phyloP scores from a whole-genome alignment of 1,140 invertebrate species.

The Drosophila gunungcola region DNA sequence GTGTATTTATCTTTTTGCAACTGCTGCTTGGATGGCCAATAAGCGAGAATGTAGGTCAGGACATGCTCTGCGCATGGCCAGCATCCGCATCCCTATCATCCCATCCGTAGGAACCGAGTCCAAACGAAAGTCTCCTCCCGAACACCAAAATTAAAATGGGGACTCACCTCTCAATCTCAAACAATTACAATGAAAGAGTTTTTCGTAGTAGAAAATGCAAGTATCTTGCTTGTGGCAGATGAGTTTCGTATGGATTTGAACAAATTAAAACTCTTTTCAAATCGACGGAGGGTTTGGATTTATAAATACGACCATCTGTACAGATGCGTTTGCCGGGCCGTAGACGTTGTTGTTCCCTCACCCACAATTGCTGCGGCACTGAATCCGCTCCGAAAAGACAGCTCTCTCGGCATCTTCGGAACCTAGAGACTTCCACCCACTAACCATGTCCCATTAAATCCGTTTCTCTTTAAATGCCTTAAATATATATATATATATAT shows the following conservation, averaged over 20 bases:
- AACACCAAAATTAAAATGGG: slow-evolving; percentile 9
- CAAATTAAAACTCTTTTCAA: neutral
- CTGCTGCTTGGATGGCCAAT: slow-evolving; percentile 69
- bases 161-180: slow-evolving; percentile 9
- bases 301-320: neutral
- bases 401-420: slow-evolving; percentile 8
- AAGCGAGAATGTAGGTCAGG: slow-evolving; percentile 77
- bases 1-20: slow-evolving; percentile 61
- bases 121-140: neutral
- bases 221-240: neutral
- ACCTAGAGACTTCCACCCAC: slow-evolving; percentile 3
- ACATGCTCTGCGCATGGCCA: slow-evolving; percentile 71
- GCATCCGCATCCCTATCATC: slow-evolving; percentile 25
- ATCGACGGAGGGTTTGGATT: neutral
- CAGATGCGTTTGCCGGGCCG: slow-evolving; percentile 20
- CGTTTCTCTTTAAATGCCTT: neutral
- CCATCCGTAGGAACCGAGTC: neutral
- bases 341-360: slow-evolving; percentile 35
- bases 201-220: neutral
- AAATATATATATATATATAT: too few relatives aligned
- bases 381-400: slow-evolving; percentile 24
- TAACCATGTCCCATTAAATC: neutral
- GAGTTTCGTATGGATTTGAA: neutral
- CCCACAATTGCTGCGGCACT: slow-evolving; percentile 36
- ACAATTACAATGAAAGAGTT: too few relatives aligned